Evolutionary conservation across 2,113 vertebrate species (phyloP), one percentile per base, ranked within the genome.

Genomic region (Arvicanthis niloticus): DNA sequence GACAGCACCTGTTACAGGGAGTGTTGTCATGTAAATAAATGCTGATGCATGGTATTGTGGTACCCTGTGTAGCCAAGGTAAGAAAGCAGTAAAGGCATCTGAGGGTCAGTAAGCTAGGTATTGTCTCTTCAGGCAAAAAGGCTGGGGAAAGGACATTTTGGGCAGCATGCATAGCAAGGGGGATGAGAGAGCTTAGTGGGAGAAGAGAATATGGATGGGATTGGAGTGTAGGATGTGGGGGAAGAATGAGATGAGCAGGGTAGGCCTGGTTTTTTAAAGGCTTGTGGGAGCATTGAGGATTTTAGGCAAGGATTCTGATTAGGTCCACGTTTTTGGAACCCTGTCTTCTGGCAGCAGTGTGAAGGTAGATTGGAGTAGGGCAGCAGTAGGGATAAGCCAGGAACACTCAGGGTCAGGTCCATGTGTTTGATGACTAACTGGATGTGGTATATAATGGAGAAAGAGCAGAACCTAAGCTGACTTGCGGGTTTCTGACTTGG

Each of bases 401-500:
- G 88, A 81, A 40, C 24, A 16, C 91, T 95, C 86, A 70, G 58
- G 91, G 70, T 77, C 91, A 85, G 78, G 82, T 40, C 84, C 45
- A 15, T 5, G 7, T 60, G 53, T 94, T 96, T 62, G 40, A 12
- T 96, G 88, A 88, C 81, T 95, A 73, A 92, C 45, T 81, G 78
- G 67, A 78, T 87, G 60, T 62, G 17, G 45, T 90, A 0, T 89
- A 2, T 93, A 26, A 88, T 34, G 37, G 40, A 62, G 51, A 96
- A 60, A 88, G 58, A 22, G 56, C 88, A 95, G 95, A 91, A 90
- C 86, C 34, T 93, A 68, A 51, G 89, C 82, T 95, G 85, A 92
- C 81, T 97, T 97, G 81, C 1, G 73, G 92, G 76, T 86, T 93
- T 93, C 60, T 89, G 65, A 22, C 48, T 88, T 80, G 82, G 42